A percentile compares a stretch with the other conserved stretches of the same genome.
Evolutionary conservation across 1,140 invertebrate genomes (phyloP).

Genomic region (Zaprionus vittiger): DNA sequence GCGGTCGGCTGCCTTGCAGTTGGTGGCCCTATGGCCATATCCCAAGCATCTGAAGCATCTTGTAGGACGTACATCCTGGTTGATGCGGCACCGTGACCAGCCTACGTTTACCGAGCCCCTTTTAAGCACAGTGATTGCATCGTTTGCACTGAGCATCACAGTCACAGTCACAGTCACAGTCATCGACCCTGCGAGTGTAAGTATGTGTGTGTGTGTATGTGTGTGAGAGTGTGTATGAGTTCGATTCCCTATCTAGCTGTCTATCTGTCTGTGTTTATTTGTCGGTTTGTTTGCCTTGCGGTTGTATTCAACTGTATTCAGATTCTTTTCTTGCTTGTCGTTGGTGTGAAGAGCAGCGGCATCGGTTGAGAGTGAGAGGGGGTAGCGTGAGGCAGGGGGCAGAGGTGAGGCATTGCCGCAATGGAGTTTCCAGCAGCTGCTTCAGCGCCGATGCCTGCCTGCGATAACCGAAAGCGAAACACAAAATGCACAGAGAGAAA

Average conservation of each 20-base stretch:
- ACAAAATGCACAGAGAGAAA: slow-evolving; percentile 16
- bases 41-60: too few species aligned
- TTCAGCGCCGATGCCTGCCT: slow-evolving; percentile 43
- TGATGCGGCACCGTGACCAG: too few species aligned
- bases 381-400: background rate
- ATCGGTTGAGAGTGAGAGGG: background rate
- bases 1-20: too few species aligned
- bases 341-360: background rate
- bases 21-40: too few species aligned
- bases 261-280: slow-evolving; percentile 55
- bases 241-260: slow-evolving; percentile 23
- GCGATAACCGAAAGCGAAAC: slow-evolving; percentile 53
- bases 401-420: background rate
- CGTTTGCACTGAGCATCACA: too few species aligned
- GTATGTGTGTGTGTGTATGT: slow-evolving; percentile 2
- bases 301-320: slow-evolving; percentile 57
- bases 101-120: too few species aligned
- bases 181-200: background rate
- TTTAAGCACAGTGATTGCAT: too few species aligned
- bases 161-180: too few species aligned
- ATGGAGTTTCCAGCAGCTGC: slow-evolving; percentile 52
- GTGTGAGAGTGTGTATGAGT: slow-evolving; percentile 23
- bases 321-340: slow-evolving; percentile 50
- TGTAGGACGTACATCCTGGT: too few species aligned
- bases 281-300: slow-evolving; percentile 56